Evolutionary conservation across 2,113 vertebrate species (phyloP).

Genomic region (Hucho hucho): DNA sequence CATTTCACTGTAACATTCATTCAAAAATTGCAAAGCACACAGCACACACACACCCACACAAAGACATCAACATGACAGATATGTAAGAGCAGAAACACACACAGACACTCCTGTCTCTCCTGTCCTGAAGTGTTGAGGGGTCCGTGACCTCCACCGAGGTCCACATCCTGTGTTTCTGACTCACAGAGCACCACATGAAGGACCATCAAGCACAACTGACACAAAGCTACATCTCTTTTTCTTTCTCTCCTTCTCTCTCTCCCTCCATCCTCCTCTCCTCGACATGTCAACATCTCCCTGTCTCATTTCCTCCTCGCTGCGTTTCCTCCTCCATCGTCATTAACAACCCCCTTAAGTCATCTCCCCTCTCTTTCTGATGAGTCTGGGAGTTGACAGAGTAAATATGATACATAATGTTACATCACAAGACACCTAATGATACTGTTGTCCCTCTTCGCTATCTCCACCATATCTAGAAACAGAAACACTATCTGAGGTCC

Average conservation of each 20-base stretch:
- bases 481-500: slow-evolving; percentile 11
- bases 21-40: neutral
- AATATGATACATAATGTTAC: neutral
- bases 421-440: neutral
- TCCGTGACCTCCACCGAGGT: slow-evolving; percentile 56
- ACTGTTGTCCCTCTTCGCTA: neutral
- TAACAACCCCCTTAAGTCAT: slow-evolving; percentile 17
- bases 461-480: slow-evolving; percentile 1
- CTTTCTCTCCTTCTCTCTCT: slow-evolving; percentile 31
- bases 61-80: neutral
- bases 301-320: slow-evolving; percentile 9
- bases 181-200: slow-evolving; percentile 30
- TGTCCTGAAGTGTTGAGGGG: slow-evolving; percentile 43
- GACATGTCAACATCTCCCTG: slow-evolving; percentile 31
- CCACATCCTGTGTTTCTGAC: slow-evolving; percentile 55
- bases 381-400: neutral
- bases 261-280: slow-evolving; percentile 27
- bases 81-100: slow-evolving; percentile 22
- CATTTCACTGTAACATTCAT: too few species aligned
- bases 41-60: neutral
- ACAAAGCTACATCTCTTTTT: slow-evolving; percentile 28
- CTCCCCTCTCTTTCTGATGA: slow-evolving; percentile 1
- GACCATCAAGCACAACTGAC: slow-evolving; percentile 35
- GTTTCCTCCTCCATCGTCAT: slow-evolving; percentile 32
- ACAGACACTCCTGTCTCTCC: slow-evolving; percentile 31